Base-by-base conservation (phyloP, 2,888 invertebrate genomes). In the Dicyrtomina minuta region DNA sequence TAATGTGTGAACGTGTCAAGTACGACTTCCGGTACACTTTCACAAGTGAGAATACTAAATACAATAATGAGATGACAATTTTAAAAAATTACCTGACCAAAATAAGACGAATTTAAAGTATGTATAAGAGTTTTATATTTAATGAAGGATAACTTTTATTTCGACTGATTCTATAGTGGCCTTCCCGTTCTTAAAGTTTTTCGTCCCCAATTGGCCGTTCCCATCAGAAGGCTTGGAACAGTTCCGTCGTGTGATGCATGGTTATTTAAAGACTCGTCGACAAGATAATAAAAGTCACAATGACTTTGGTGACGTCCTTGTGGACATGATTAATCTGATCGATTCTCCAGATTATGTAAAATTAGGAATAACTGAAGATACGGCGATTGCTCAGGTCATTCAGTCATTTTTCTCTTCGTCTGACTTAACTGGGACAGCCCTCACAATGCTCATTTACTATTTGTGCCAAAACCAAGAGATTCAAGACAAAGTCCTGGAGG, bases 371-470 rank as follows among this genome's bases (percentile, higher is more conserved):
- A 71, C 62, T 4, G 68, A 73, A 58, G 68, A 41, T 13, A 75
- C 77, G 4, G 68, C 76, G 10, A 70, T 77, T 22, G 62, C 71
- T 12, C 76, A 76, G 74, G 74, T 75, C 8, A 62, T 75, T 6
- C 74, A 76, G 59, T 64, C 74, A 27, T 76, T 77, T 66, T 68
- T 77, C 6, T 73, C 73, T 27, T 72, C 74, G 13, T 77, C 73
- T 66, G 77, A 77, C 59, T 71, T 62, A 55, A 62, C 62, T 1
- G 62, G 53, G 20, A 62, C 77, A 3, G 71, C 71, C 2, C 65
- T 75, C 17, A 74, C 74, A 20, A 68, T 72, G 70, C n/a, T 73
- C 4, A 44, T 73, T 0, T 72, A 73, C 41, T 39, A 73, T 56
- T 55, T 78, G 22, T 72, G 75, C 2, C 55, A 70, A 24, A 70